Evolutionary conservation across 1,140 invertebrate species (phyloP).

Genomic region (Limonius californicus): DNA sequence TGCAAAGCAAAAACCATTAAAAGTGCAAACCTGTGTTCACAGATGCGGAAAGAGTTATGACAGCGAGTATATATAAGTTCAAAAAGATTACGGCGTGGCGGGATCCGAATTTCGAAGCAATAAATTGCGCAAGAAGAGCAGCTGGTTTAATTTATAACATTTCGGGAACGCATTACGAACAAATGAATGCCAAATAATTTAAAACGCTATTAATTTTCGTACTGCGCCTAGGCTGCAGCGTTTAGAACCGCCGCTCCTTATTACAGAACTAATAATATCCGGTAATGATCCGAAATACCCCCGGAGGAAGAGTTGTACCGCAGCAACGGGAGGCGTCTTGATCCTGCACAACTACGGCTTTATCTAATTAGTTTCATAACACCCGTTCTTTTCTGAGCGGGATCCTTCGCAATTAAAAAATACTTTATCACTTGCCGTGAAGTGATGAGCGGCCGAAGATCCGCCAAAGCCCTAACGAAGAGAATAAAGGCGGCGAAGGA

Average conservation of each 20-base stretch:
- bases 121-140: slow-evolving; percentile 1
- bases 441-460: background rate
- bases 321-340: background rate
- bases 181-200: slow-evolving; percentile 5
- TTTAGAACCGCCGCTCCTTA: too few relatives aligned
- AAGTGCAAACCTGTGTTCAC: background rate
- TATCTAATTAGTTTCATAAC: too few relatives aligned
- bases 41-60: slow-evolving; percentile 3
- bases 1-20: slow-evolving; percentile 6
- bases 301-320: background rate
- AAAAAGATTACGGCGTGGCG: background rate
- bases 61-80: background rate
- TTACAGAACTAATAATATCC: too few relatives aligned
- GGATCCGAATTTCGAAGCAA: background rate
- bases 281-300: too few relatives aligned
- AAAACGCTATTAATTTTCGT: slow-evolving; percentile 2
- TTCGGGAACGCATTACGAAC: slow-evolving; percentile 6
- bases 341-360: too few relatives aligned
- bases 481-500: background rate
- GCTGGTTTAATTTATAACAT: slow-evolving; percentile 6
- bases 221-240: background rate
- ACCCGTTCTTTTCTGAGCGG: background rate
- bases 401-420: background rate
- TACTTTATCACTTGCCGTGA: background rate
- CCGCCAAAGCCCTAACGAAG: background rate